A percentile compares a stretch with the other conserved stretches of the same genome.
Conservation (phyloP, 2,113 vertebrate species). For the Tylochromis polylepis region DNA sequence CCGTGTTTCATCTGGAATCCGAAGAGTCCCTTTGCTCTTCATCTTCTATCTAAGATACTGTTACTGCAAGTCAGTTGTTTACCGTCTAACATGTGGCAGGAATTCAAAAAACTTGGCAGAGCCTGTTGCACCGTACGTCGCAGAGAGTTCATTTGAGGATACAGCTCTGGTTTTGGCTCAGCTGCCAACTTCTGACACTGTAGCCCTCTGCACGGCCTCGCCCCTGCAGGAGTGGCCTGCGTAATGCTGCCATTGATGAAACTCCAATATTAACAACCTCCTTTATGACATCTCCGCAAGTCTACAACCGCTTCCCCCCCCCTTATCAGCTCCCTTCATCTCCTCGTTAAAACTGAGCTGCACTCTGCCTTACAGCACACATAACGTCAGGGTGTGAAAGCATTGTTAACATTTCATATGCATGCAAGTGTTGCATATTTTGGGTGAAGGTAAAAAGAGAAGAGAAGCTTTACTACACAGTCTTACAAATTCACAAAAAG, state of each 20-base stretch:
- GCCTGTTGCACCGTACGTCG: conserved; percentile 63
- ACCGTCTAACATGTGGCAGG: conserved; percentile 65
- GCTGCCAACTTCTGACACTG: conserved; percentile 76
- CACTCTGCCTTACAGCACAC: neutral
- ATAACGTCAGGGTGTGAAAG: neutral
- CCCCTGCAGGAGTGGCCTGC: conserved; percentile 64
- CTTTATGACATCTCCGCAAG: conserved; percentile 58
- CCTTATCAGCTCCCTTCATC: neutral
- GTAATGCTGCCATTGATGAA: conserved; percentile 66
- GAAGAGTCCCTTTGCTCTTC: neutral
- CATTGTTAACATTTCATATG: neutral
- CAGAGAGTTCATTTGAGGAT: conserved; percentile 75
- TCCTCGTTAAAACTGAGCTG: neutral
- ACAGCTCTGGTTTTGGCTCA: conserved; percentile 71
- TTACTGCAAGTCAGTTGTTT: conserved; percentile 62
- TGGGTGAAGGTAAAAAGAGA: neutral
- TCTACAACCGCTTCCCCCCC: neutral
- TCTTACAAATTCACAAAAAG: neutral
- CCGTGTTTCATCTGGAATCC: conserved; percentile 3
- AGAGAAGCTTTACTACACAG: neutral
- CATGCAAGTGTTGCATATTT: neutral
- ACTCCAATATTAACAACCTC: conserved; percentile 66
- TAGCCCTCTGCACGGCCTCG: conserved; percentile 69
- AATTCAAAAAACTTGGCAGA: conserved; percentile 69
- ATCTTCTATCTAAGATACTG: conserved; percentile 21